Percentiles rank a stretch among this genome's conserved stretches.
Conservation (phyloP, 2,888 invertebrate genomes). For the Anoplius nigerrimus region DNA sequence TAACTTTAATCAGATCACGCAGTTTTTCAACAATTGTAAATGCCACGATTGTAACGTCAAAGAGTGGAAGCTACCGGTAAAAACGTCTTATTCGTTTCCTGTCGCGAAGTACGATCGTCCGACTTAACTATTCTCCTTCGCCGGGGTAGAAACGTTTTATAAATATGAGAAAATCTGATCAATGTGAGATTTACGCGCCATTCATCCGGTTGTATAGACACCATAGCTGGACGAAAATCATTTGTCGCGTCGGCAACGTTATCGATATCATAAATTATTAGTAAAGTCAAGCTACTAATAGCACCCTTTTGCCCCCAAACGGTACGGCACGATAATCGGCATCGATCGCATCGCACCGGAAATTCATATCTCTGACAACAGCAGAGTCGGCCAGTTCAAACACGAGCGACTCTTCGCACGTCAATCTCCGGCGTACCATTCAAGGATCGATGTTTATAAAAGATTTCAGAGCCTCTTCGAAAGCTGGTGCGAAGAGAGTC, state of each 20-base stretch:
- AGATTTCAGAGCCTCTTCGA: conserved; percentile 36
- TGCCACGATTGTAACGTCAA: too few species aligned
- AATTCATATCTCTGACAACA: too few species aligned
- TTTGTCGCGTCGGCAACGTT: conserved; percentile 14
- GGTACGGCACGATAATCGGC: conserved; percentile 19
- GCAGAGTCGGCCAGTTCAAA: too few species aligned
- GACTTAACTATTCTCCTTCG: conserved; percentile 3
- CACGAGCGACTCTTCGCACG: too few species aligned
- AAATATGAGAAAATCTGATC: conserved; percentile 40
- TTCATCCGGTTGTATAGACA: conserved; percentile 7
- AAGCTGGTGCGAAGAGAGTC: conserved; percentile 13
- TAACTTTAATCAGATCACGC: too few species aligned
- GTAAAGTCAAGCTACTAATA: conserved; percentile 47
- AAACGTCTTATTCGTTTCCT: background rate
- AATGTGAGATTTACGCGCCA: background rate
- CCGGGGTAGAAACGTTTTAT: conserved; percentile 48
- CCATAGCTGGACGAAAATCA: conserved; percentile 3
- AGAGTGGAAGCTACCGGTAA: too few species aligned
- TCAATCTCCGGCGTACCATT: background rate
- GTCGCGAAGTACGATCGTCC: too few species aligned
- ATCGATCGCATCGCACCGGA: too few species aligned
- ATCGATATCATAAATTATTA: conserved; percentile 39
- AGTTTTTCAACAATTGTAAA: too few species aligned
- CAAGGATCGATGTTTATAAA: conserved; percentile 25
- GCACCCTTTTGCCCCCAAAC: conserved; percentile 48